phyloP scores from a whole-genome alignment of 2,113 vertebrate genomes.

The Plectropomus leopardus region DNA sequence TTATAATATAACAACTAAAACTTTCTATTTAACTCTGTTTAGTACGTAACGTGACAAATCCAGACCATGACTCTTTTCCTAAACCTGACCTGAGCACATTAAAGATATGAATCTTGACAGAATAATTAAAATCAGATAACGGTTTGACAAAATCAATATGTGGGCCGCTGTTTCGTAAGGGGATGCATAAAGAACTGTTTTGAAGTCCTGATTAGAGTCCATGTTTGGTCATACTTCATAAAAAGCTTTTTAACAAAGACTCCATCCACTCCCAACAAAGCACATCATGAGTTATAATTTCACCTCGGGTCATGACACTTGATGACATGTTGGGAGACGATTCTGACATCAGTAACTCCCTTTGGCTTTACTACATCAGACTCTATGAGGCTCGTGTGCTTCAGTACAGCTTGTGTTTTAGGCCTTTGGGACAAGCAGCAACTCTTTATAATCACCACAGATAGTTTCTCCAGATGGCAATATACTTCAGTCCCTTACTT shows the following conservation, averaged over 20 bases:
- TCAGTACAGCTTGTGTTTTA: neutral
- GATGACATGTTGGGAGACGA: neutral
- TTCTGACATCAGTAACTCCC: neutral
- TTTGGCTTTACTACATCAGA: neutral
- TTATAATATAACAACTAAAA: too few species aligned
- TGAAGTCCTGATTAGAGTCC: neutral
- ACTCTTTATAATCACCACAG: neutral
- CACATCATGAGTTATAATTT: neutral
- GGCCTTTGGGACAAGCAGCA: neutral
- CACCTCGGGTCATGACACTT: neutral
- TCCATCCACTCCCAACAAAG: neutral
- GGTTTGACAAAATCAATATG: neutral
- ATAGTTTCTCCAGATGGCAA: neutral
- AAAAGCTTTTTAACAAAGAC: constrained; percentile 3
- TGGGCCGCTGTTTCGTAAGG: neutral
- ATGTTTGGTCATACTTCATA: neutral
- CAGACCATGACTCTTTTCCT: too few species aligned
- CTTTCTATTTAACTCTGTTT: too few species aligned
- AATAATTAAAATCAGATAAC: neutral
- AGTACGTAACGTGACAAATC: too few species aligned
- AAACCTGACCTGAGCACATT: too few species aligned
- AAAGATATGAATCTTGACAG: neutral
- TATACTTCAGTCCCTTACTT: neutral
- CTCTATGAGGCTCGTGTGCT: neutral
- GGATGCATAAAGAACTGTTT: neutral